phyloP scores from a whole-genome alignment of 2,797 vertebrate genomes.

The Tapirus indicus region DNA sequence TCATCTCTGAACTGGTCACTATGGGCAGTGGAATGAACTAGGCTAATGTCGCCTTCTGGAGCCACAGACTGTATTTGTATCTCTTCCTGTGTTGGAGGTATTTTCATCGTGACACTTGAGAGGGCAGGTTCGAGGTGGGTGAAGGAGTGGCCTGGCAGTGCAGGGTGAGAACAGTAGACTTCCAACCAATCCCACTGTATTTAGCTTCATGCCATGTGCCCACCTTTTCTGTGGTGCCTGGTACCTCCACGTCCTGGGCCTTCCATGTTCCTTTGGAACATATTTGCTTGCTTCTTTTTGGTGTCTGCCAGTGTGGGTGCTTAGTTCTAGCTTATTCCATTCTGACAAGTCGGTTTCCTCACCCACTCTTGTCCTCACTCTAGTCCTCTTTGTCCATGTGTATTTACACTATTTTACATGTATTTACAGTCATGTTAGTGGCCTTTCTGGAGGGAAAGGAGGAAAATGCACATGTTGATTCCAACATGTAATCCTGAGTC shows the following conservation, averaged over 20 bases:
- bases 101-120: neutral
- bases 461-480: neutral
- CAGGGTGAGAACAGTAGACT: rapidly evolving
- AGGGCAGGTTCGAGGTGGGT: neutral
- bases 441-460: neutral
- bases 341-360: neutral
- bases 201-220: rapidly evolving
- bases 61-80: neutral
- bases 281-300: neutral
- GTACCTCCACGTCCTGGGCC: neutral
- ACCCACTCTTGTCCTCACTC: neutral
- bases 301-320: neutral
- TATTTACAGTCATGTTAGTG: neutral
- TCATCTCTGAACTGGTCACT: too few species aligned
- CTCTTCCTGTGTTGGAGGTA: neutral
- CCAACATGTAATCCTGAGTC: neutral
- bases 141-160: neutral
- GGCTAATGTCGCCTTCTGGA: neutral
- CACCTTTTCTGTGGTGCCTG: neutral
- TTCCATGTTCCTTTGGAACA: neutral
- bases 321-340: neutral
- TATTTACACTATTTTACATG: neutral
- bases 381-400: neutral
- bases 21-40: neutral
- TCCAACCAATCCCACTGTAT: rapidly evolving